Conservation (phyloP, 2,797 vertebrate species). For the Pseudocheirus occidentalis region DNA sequence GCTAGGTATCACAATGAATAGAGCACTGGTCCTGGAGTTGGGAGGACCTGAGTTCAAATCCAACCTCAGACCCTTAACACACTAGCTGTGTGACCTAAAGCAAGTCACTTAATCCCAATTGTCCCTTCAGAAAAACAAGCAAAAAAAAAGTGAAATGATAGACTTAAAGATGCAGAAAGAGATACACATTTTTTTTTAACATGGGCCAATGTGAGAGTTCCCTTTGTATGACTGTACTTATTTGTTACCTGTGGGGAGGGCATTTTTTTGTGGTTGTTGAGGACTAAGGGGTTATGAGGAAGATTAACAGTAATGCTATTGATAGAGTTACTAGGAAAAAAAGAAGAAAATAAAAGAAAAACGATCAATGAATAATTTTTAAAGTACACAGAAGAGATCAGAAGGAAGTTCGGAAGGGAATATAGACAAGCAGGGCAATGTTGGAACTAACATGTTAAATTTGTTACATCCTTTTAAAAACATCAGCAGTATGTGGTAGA, state of each 20-base stretch:
- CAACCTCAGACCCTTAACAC: no score
- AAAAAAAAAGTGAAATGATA: neutral
- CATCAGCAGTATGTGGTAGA: neutral
- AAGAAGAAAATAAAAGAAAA: neutral
- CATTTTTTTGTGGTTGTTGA: neutral
- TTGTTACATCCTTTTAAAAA: neutral
- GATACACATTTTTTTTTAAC: neutral
- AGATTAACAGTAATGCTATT: neutral
- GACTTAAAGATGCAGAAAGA: neutral
- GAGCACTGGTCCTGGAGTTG: no score
- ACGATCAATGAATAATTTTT: neutral
- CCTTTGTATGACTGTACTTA: neutral
- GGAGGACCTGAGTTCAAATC: no score
- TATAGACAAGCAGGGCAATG: neutral
- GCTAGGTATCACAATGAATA: no score
- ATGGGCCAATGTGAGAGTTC: neutral
- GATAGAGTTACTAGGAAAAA: neutral
- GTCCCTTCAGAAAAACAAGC: no score
- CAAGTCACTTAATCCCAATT: no score
- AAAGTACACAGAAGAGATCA: neutral
- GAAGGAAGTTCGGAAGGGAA: neutral
- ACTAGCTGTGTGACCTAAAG: no score
- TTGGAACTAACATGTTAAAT: neutral
- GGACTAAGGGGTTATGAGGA: neutral
- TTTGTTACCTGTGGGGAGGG: neutral